These are phyloP conservation scores for Baryphthengus martii DNA, from an alignment of 2,113 vertebrate species.

Conservation along the genomic window DNA sequence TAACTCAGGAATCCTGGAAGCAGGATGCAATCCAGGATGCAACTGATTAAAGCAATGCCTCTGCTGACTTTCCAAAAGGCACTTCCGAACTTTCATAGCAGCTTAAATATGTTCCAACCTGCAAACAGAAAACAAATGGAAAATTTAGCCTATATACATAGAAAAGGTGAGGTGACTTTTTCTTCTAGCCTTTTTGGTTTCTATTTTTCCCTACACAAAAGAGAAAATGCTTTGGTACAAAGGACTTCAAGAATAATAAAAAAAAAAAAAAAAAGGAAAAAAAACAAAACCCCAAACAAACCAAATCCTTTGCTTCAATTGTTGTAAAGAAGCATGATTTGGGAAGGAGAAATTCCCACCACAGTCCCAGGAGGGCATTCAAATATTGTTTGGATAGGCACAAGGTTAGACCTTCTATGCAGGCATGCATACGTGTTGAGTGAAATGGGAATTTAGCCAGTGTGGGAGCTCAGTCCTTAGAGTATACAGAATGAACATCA, in stretches of 20 bases:
- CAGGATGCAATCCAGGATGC: not conserved
- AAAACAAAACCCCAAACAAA: too few relatives aligned
- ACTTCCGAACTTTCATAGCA: not conserved
- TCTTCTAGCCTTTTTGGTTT: not conserved
- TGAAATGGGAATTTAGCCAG: not conserved
- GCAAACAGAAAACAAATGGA: not conserved
- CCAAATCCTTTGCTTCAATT: not conserved
- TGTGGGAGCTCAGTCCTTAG: not conserved
- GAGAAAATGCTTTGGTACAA: not conserved
- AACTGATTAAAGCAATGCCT: not conserved
- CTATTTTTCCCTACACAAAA: not conserved
- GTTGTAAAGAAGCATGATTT: not conserved
- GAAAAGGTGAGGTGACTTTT: not conserved
- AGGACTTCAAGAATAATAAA: not conserved
- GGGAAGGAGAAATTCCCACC: not conserved
- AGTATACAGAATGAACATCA: not conserved
- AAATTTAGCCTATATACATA: not conserved
- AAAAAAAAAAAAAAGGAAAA: too few relatives aligned
- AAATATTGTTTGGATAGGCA: not conserved
- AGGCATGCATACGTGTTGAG: not conserved
- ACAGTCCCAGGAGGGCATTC: not conserved
- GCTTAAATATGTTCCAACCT: not conserved
- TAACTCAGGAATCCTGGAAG: not conserved
- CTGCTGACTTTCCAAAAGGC: not conserved
- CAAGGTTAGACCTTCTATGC: not conserved